phyloP scores from a whole-genome alignment of 2,888 invertebrate genomes.

The Teleiodes luculella region DNA sequence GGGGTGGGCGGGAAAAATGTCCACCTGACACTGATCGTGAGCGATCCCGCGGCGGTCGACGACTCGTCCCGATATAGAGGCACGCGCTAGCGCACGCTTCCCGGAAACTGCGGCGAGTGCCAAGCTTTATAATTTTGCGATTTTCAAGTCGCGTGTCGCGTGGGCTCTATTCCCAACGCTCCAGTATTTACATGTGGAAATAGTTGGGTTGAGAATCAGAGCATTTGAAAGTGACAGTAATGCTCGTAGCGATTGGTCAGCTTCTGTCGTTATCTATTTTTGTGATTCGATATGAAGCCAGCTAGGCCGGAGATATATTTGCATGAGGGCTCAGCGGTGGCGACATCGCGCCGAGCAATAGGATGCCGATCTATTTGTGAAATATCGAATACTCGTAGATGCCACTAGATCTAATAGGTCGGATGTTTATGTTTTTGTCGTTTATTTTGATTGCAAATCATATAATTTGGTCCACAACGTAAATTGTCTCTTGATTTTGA shows the following conservation, averaged over 20 bases:
- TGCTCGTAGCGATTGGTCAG: not conserved
- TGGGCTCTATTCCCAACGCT: slow-evolving; percentile 11
- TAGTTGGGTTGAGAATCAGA: not conserved
- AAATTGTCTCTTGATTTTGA: no score
- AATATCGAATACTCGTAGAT: slow-evolving; percentile 5
- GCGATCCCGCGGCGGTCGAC: slow-evolving; percentile 39
- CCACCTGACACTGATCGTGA: slow-evolving; percentile 37
- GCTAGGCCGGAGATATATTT: not conserved
- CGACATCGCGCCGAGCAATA: slow-evolving; percentile 2
- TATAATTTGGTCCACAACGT: no score
- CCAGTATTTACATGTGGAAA: not conserved
- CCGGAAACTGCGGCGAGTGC: slow-evolving; percentile 40
- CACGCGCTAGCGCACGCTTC: slow-evolving; percentile 26
- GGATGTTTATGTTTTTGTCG: not conserved
- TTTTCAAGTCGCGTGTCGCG: slow-evolving; percentile 5
- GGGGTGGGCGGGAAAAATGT: slow-evolving; percentile 27
- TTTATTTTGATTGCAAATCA: no score
- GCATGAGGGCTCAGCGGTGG: not conserved
- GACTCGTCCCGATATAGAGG: slow-evolving; percentile 31
- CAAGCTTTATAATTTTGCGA: slow-evolving; percentile 34
- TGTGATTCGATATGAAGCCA: not conserved
- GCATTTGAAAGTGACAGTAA: slow-evolving; percentile 1
- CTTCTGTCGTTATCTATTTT: slow-evolving; percentile 1
- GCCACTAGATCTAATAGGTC: not conserved
- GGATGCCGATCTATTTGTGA: slow-evolving; percentile 2